Base-by-base conservation (phyloP, 2,113 vertebrate genomes). In the Oxyura jamaicensis region DNA sequence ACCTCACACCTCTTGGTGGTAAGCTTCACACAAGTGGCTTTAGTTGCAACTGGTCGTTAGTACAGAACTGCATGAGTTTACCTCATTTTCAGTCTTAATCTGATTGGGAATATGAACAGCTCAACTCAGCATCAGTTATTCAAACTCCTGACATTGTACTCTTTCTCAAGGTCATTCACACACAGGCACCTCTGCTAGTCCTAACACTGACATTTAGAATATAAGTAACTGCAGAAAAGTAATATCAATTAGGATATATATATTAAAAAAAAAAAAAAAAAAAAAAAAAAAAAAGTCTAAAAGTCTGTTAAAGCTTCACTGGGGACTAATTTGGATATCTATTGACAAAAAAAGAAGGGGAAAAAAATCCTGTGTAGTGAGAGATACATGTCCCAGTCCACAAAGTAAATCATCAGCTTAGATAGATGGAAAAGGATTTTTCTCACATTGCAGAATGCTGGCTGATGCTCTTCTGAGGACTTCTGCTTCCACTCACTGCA, bases 371-470 rank as follows among this genome's bases (percentile, higher is more conserved):
- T 75, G 1, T 75, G 52, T 80, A 68, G 55, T 63, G 52, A 77
- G 59, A 88, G 28, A 60, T 35, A 50, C 4, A 13, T 3, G 5
- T 41, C 31, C 44, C 41, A 59, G 78, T 63, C 35, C 41, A 80
- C 35, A 78, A 88, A 91, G 50, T 12, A 35, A 74, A 33, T 31
- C n/a, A 39, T 28, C 44, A 41, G 48, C 72, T 78, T 59, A 91
- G 35, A 72, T 28, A 21, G 50, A 56, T 23, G 75, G 48, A 53
- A 56, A 76, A 72, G 39, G 53, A 93, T 86, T 94, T 89, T 71
- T 78, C 53, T 89, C 88, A 74, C 8, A 4, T 6, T 79, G 77
- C 71, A 92, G 81, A 89, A 84, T 66, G 83, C 86, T 96, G 91
- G 80, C 82, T 96, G 73, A 93, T 89, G 86, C 53, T 90, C 58